Conservation (phyloP, 2,797 vertebrate species). For the Anguilla anguilla region DNA sequence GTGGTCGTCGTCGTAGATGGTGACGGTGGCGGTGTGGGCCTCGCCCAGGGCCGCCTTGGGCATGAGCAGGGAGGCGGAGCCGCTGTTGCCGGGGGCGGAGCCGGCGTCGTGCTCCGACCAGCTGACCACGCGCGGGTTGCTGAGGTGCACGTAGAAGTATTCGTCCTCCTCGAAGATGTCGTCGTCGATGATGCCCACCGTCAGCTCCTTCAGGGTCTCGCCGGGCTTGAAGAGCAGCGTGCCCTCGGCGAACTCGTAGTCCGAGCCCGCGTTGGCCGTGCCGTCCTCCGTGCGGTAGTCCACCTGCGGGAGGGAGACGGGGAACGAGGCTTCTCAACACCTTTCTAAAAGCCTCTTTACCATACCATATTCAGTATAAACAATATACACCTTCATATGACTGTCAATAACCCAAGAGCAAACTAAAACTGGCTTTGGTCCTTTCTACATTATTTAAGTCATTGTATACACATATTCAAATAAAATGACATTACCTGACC, state of each 20-base stretch:
- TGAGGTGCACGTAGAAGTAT: constrained; percentile 83
- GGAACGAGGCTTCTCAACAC: constrained; percentile 31
- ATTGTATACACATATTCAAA: too few relatives aligned
- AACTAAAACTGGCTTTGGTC: background rate
- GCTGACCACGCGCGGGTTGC: constrained; percentile 73
- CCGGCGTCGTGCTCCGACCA: constrained; percentile 64
- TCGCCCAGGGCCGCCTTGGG: constrained; percentile 74
- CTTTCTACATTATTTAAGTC: too few relatives aligned
- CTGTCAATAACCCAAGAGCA: background rate
- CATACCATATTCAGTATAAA: background rate
- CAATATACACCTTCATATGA: background rate
- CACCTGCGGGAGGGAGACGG: constrained; percentile 63
- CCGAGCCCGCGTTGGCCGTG: constrained; percentile 82
- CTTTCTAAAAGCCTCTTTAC: background rate
- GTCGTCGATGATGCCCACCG: constrained; percentile 82
- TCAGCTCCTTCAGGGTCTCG: constrained; percentile 78
- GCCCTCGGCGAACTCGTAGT: constrained; percentile 84
- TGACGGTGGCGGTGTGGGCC: constrained; percentile 79
- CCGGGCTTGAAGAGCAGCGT: constrained; percentile 79
- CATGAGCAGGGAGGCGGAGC: background rate
- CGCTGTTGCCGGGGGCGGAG: constrained; percentile 7
- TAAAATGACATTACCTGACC: too few relatives aligned
- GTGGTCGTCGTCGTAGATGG: constrained; percentile 85
- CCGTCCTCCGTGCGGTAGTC: constrained; percentile 85
- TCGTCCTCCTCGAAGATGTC: constrained; percentile 87